Evolutionary conservation across 2,113 vertebrate species (phyloP), one percentile per base, ranked within the genome.

Genomic region (Oreocharis arfaki): DNA sequence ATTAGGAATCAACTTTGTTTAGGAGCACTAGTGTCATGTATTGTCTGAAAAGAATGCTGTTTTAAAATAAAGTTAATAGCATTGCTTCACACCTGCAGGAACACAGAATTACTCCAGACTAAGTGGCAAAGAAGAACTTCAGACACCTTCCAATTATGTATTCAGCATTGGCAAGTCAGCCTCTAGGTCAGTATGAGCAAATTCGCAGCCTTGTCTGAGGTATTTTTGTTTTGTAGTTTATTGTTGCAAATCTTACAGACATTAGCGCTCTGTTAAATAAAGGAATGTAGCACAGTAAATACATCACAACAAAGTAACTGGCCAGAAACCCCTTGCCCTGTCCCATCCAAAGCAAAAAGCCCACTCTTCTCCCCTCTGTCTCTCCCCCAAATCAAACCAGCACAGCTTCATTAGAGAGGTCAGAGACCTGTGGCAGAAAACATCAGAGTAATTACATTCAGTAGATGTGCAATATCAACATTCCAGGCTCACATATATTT

Each of bases 161-260:
- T 17, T 49, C 67, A 23, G 22, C 28, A 67, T 0, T 26, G 42
- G 42, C 56, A 87, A 70, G 56, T 74, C 67, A 93, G 21, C 47
- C 37, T 74, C 60, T 12, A 80, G 24, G 46, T 57, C 39, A 69
- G 74, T 75, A 95, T 70, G 90, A 95, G 50, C 28, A 87, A 93
- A 97, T 59, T 61, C 84, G 93, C 87, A 95, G 95, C 65, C 82
- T 33, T 75, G 53, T 89, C 82, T 95, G 95, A 96, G 95, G 95
- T 97, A 91, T 81, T 97, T 97, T 97, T 90, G 81, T 92, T 97
- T 83, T 80, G 90, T 98, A 96, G 96, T 99, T 99, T 99, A 98
- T 98, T 98, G 98, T 98, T 97, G 98, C 98, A 98, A 98, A 98
- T 98, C 97, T 98, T 98, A 99, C 98, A 99, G 98, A 99, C 98